Base-by-base conservation (phyloP, 2,888 invertebrate species). In the Agrochola litura region DNA sequence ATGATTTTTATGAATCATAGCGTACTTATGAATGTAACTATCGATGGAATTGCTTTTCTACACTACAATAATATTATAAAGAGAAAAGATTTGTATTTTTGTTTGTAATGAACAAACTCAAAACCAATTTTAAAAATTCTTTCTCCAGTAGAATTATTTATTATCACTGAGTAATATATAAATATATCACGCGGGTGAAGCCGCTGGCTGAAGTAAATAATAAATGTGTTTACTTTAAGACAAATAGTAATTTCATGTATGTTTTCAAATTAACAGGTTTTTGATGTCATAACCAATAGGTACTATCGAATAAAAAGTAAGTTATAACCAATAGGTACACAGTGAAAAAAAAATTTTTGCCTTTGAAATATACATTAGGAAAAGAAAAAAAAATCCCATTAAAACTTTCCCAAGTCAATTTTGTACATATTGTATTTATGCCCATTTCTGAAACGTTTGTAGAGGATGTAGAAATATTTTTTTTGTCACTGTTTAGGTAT, bases 391-490 rank as follows among this genome's bases (percentile, higher is more conserved):
- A 25, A n/a, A 64, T 64, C 22, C 19, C 25, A 58, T 76, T 54
- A 46, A 75, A 58, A 76, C 16, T 37, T 65, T 52, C 19, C 43
- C 41, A n/a, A 52, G 4, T 16, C 0, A 52, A 75, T 77, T 54
- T 10, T 56, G 22, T 58, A 52, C 1, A 16, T 37, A 80, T 54
- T 30, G 19, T 16, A 19, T 52, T 14, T 8, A 63, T 16, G 9
- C 14, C 10, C 16, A 73, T 46, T 73, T 46, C 54, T 30, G 19
- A 30, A 30, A 63, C 14, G 9, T 37, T 66, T 14, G 22, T 79
- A 30, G 10, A 52, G 43, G 14, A 52, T 64, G n/a, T 43, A 64
- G 14, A 25, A 61, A 56, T 56, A n/a, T 70, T 30, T 22, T 22
- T 67, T n/a, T 0, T 1, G 46, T n/a, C 30, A n/a, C n/a, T n/a